These are phyloP conservation scores for Phenganax marumi DNA, from an alignment of 92 coral and sea anemone species.

Conservation along the genomic window DNA sequence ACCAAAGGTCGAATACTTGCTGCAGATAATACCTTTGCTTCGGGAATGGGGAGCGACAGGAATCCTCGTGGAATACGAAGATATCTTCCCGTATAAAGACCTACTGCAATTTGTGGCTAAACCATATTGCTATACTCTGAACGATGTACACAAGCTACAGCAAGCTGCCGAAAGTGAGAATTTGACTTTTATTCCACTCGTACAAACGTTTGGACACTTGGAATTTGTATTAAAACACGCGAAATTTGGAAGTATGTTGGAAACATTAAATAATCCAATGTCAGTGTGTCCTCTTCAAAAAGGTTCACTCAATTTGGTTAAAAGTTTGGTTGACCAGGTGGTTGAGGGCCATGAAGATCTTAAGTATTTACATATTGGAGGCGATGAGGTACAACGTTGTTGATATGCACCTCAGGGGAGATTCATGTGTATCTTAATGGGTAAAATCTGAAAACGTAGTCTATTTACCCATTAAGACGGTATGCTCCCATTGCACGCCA, in stretches of 20 bases:
- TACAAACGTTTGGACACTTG: slow-evolving; percentile 85
- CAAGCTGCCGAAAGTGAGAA: slow-evolving; percentile 55
- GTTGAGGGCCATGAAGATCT: slow-evolving; percentile 63
- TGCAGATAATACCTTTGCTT: slow-evolving; percentile 75
- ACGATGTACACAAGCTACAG: slow-evolving; percentile 60
- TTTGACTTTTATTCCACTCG: slow-evolving; percentile 71
- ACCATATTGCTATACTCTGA: slow-evolving; percentile 65
- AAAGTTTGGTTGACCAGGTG: slow-evolving; percentile 69
- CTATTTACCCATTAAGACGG: no score
- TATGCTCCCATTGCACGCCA: no score
- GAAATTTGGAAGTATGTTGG: slow-evolving; percentile 63
- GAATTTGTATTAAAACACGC: slow-evolving; percentile 81
- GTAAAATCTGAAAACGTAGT: no score
- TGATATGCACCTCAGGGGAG: neutral
- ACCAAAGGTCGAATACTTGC: slow-evolving; percentile 75
- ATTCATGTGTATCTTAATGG: no score
- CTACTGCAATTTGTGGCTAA: slow-evolving; percentile 60
- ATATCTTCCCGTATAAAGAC: slow-evolving; percentile 82
- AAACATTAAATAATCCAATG: slow-evolving; percentile 62
- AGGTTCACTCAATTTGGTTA: slow-evolving; percentile 65
- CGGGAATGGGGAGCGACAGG: slow-evolving; percentile 97
- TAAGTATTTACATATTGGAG: slow-evolving; percentile 82
- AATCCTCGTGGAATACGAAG: slow-evolving; percentile 85
- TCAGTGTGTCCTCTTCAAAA: slow-evolving; percentile 74
- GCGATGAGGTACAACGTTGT: slow-evolving; percentile 69